Evolutionary conservation across 2,797 vertebrate species (phyloP), one percentile per base, ranked within the genome.

Genomic region (Gymnoscopelus braueri): DNA sequence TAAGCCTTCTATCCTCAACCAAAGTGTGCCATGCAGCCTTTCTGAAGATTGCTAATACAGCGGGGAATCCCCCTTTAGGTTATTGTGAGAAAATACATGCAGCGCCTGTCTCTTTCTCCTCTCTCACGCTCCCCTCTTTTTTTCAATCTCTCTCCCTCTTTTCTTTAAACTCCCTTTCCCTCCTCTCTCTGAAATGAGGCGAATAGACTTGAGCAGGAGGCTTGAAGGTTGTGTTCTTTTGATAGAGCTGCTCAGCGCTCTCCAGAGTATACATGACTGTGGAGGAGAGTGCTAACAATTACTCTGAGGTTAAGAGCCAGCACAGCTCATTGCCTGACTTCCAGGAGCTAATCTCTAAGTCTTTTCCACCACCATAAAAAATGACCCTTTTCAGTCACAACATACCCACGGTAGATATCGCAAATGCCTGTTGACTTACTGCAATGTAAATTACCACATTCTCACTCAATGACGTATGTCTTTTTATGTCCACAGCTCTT

Each of bases 401-500:
- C 5, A 44, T 8, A 44, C 39, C 9, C 39, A 44, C 39, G 39
- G 39, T 9, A 44, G 35, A 6, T 39, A 39, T 39, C 35, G 39
- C 39, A 44, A 44, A 44, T 10, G 39, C 39, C 39, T 1, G 32
- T 35, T 67, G 67, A 65, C 49, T 50, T 26, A 10, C 39, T n/a
- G 12, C 24, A 29, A 35, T 63, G 15, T 63, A 80, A 77, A 86
- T 72, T 75, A 19, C 66, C 23, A 44, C 6, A 64, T 75, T 63
- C 19, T 66, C 23, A 72, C 2, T n/a, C 55, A 8, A 8, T 39
- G 6, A 39, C 35, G 3, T 6, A 29, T 29, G 7, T 69, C 4
- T 65, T 3, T 64, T 54, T 19, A 66, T 71, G 44, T 78, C 84
- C 84, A 69, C 95, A 95, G 95, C 95, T 94, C 94, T 95, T 90